Conservation (phyloP, 2,888 invertebrate species). For the Meganola albula region DNA sequence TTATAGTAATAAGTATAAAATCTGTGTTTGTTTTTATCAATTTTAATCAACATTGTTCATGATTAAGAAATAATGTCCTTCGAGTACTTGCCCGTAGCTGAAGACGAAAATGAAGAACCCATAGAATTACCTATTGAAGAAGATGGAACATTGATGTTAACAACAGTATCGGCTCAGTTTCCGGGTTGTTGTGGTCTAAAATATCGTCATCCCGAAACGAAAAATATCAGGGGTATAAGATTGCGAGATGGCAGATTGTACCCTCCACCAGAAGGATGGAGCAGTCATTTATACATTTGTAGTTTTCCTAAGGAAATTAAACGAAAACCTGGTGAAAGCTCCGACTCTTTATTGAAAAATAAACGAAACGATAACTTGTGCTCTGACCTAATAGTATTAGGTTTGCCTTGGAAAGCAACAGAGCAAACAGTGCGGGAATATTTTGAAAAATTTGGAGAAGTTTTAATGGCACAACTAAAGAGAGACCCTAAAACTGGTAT, state of each 20-base stretch:
- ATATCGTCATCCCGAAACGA: conserved; percentile 95
- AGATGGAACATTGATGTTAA: conserved; percentile 94
- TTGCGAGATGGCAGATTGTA: conserved; percentile 94
- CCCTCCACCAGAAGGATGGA: conserved; percentile 94
- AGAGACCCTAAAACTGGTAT: conserved; percentile 94
- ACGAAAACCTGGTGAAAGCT: conserved; percentile 94
- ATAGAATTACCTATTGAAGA: conserved; percentile 98
- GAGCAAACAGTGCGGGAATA: conserved; percentile 97
- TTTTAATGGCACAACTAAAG: conserved; percentile 98
- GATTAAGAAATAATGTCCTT: conserved; percentile 76
- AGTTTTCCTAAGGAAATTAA: conserved; percentile 95
- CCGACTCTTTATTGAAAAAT: conserved; percentile 90
- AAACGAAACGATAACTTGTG: conserved; percentile 96
- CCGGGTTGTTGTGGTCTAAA: conserved; percentile 97
- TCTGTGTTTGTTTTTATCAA: conserved; percentile 64
- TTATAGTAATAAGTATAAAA: conserved; percentile 67
- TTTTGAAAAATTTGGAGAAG: conserved; percentile 98
- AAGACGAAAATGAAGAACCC: conserved; percentile 98
- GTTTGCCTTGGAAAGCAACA: conserved; percentile 98
- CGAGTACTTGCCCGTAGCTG: conserved; percentile 93
- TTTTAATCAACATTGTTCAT: conserved; percentile 65
- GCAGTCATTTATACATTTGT: conserved; percentile 84
- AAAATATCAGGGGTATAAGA: conserved; percentile 92
- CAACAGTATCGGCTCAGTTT: conserved; percentile 97
- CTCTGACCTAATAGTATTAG: conserved; percentile 98